Percentiles rank a stretch among this genome's conserved stretches.
Conservation (phyloP, 2,888 invertebrate species). For the Penaeus monodon region DNA sequence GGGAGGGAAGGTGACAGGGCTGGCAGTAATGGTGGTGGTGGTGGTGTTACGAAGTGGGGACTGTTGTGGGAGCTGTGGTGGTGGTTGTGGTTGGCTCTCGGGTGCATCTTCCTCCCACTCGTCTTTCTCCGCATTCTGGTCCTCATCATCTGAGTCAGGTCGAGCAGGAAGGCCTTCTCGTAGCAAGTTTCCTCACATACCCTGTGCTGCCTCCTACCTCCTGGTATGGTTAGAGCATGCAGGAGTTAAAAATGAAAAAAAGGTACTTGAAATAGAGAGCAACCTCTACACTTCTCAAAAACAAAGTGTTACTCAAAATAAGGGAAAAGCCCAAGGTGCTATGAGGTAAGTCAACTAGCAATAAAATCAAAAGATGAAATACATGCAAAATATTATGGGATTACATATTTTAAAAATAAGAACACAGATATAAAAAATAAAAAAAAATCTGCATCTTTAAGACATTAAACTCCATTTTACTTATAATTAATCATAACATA, state of each 20-base stretch:
- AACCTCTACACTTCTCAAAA: neutral
- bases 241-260: too few species aligned
- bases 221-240: neutral
- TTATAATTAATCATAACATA: too few species aligned
- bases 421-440: too few species aligned
- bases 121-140: constrained; percentile 18
- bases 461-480: too few species aligned
- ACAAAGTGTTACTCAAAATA: neutral
- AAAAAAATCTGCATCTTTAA: too few species aligned
- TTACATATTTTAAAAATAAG: too few species aligned
- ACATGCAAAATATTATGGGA: too few species aligned
- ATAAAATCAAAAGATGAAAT: too few species aligned
- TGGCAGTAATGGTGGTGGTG: neutral
- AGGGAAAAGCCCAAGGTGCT: neutral
- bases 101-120: constrained; percentile 23
- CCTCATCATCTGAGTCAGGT: constrained; percentile 11
- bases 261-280: too few species aligned
- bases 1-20: neutral
- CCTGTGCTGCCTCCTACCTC: constrained; percentile 27
- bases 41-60: neutral
- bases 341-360: neutral
- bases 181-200: constrained; percentile 42
- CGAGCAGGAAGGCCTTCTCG: constrained; percentile 35
- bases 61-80: neutral
- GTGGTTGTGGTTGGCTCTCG: neutral